A percentile compares a stretch with the other conserved stretches of the same genome.
Evolutionary conservation across 30 jellyfish, hydroid and myxozoan genomes (phyloP).

Genomic region (Turritopsis dohrnii): DNA sequence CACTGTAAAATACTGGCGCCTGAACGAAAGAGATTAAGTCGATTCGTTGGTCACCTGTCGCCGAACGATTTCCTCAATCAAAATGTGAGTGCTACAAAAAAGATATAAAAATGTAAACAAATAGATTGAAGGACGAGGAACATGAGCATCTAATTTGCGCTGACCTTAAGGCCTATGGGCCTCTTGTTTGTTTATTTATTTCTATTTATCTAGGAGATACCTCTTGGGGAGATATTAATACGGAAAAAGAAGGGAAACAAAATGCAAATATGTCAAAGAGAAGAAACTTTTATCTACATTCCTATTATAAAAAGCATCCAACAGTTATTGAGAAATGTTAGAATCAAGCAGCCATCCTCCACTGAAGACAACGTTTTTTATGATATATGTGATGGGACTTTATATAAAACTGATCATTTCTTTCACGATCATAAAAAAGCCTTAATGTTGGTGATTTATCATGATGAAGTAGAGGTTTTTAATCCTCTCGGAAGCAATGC

Average conservation of each 20-base stretch:
- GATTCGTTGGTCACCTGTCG: too few species aligned
- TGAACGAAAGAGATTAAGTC: too few species aligned
- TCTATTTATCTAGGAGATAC: too few species aligned
- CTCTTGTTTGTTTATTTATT: too few species aligned
- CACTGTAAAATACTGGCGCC: too few species aligned
- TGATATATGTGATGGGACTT: conserved; percentile 43
- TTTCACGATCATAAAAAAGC: conserved; percentile 21
- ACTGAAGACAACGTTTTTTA: conserved; percentile 9
- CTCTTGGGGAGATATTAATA: conserved; percentile 20
- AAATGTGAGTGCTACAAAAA: too few species aligned
- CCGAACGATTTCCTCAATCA: too few species aligned
- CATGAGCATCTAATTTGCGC: too few species aligned
- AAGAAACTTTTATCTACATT: conserved; percentile 34
- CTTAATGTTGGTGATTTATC: conserved; percentile 8
- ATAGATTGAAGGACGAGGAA: too few species aligned
- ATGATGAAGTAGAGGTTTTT: conserved; percentile 35
- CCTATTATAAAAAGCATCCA: conserved; percentile 32
- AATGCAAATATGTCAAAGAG: neutral
- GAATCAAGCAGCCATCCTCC: conserved; percentile 18
- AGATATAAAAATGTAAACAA: too few species aligned
- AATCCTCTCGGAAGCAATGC: conserved; percentile 42
- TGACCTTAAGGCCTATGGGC: too few species aligned
- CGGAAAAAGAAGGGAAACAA: conserved; percentile 19
- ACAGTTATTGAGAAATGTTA: conserved; percentile 28
- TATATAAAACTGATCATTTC: conserved; percentile 15